Evolutionary conservation across 2,797 vertebrate species (phyloP), one percentile per base, ranked within the genome.

Genomic region (Euphonia xanthogaster): DNA sequence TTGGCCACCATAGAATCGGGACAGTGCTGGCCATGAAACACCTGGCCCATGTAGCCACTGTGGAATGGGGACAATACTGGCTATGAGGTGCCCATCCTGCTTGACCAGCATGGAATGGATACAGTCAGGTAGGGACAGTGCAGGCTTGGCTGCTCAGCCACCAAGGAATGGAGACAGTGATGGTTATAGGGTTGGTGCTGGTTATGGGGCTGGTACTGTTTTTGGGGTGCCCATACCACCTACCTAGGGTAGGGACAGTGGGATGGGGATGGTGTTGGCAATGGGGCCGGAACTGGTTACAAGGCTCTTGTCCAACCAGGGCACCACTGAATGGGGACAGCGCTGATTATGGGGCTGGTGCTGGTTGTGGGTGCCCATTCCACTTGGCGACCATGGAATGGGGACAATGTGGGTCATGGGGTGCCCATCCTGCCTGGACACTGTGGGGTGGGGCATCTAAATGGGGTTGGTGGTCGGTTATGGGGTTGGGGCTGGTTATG

Each of bases 201-300:
- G 21, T 42, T 50, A 37, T 39, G 45, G 21, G 24, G 24, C n/a
- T 50, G 37, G 27, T 44, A 39, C 13, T 30, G 24, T 10, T 55
- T 78, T n/a, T 72, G 44, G 35, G 31, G 13, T 55, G 37, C n/a
- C 23, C 28, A 63, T 24, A 24, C 28, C 28, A 50, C 44, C 14
- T 35, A 42, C 40, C 22, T 39, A 53, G 40, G 28, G 23, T 25
- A 60, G 62, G 28, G 28, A 53, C 28, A 68, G 33, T 0, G 0
- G 24, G 47, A 55, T 27, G 28, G 18, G n/a, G 35, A 48, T 0
- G 0, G 25, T 39, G 15, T 12, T 25, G 21, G 24, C 22, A 17
- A 24, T 35, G 58, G n/a, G 33, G 30, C 20, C 40, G 8, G 30
- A 68, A 86, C 10, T 33, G 30, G 23, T 68, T 61, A 61, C 40